Evolutionary conservation across 2,113 vertebrate genomes (phyloP), one percentile per base, ranked within the genome.

Genomic region (Clupea harengus): DNA sequence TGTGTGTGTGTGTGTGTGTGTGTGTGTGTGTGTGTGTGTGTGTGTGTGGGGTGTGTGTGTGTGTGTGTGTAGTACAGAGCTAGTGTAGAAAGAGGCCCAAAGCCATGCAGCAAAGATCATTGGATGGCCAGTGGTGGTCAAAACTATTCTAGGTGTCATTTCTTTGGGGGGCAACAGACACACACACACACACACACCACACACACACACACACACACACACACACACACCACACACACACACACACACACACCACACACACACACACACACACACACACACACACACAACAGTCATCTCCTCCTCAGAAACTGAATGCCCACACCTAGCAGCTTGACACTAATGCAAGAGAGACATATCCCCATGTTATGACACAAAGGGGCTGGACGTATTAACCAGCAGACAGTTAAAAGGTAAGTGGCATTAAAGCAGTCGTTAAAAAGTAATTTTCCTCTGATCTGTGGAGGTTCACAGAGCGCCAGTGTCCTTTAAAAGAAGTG

Each of bases 171-270:
- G 47, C 47, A 49, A 64, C 57, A 64, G 0, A n/a, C 1, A n/a
- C 57, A 64, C 4, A 64, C 20, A n/a, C 39, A 39, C 39, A 39
- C 39, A 39, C 39, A 39, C 39, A 6, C 1, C 57, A 64, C 57
- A 64, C 57, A 64, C 57, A 64, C 57, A 64, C 57, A 64, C 57
- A n/a, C 57, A 64, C 57, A n/a, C n/a, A n/a, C 54, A 60, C 54
- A 60, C 54, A 60, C 54, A 60, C 39, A 39, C 39, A 39, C 39
- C 57, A 64, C 22, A 5, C 22, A 64, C 20, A 20, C 20, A 64
- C 20, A 25, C n/a, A 64, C 57, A 64, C 57, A 64, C 57, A 64
- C 57, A 64, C 57, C 57, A 64, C 57, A n/a, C 39, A 39, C 39
- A 39, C 39, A 39, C 39, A 39, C 39, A 39, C 39, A 39, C 39